phyloP scores from a whole-genome alignment of 2,797 vertebrate species.

The Allobates femoralis region DNA sequence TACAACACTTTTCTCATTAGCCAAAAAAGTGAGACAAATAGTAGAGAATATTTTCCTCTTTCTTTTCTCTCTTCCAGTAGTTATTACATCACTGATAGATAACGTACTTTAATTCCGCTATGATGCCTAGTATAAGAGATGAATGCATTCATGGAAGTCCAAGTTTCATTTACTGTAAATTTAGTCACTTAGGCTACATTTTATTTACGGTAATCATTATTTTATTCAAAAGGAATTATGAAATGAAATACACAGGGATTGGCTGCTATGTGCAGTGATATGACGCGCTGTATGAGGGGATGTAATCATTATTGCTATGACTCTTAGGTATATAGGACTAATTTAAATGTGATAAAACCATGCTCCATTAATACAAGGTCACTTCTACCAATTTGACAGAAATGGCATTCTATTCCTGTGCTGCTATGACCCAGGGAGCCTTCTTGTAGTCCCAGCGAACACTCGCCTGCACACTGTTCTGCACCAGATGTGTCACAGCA shows the following conservation, averaged over 20 bases:
- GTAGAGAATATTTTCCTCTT: neutral
- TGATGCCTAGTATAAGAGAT: conserved; percentile 51
- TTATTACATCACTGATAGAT: conserved; percentile 45
- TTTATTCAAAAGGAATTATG: neutral
- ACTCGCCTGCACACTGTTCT: conserved; percentile 76
- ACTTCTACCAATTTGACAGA: conserved; percentile 83
- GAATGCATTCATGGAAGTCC: conserved; percentile 47
- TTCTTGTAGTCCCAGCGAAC: conserved; percentile 75
- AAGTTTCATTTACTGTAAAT: conserved; percentile 63
- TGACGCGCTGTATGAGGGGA: neutral
- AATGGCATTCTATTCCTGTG: conserved; percentile 81
- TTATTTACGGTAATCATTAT: conserved; percentile 69
- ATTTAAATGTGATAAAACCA: conserved; percentile 91
- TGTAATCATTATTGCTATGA: neutral
- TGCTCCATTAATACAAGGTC: conserved; percentile 94
- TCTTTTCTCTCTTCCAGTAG: neutral
- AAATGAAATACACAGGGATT: neutral
- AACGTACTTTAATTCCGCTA: conserved; percentile 27
- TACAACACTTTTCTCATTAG: neutral
- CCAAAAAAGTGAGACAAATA: neutral
- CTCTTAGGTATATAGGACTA: neutral
- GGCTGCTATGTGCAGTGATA: conserved; percentile 75
- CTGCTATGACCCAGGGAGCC: conserved; percentile 83
- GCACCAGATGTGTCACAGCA: conserved; percentile 95
- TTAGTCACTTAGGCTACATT: conserved; percentile 71